Evolutionary conservation across 64 coral and sea anemone genomes (phyloP).

Genomic region (Montipora foliosa): DNA sequence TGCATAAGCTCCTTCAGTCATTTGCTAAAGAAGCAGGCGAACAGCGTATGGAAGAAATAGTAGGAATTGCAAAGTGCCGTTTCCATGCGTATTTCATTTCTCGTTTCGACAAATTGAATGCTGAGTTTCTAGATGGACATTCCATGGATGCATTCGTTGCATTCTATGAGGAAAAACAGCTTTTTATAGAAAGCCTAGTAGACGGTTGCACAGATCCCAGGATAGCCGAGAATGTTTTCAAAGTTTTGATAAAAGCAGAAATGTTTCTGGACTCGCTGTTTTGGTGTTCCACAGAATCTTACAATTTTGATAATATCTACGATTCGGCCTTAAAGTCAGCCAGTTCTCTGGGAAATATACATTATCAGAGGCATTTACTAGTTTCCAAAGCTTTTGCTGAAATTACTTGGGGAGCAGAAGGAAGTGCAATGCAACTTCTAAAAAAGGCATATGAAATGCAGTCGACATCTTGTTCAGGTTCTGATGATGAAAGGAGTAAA

Average conservation of each 20-base stretch:
- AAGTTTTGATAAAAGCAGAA: constrained; percentile 3
- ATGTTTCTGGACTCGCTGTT: constrained; percentile 11
- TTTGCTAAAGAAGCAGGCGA: constrained; percentile 7
- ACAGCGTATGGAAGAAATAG: neutral
- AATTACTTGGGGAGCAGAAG: neutral
- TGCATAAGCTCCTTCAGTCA: constrained; percentile 19
- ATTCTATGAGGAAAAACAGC: constrained; percentile 31
- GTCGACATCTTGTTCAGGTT: neutral
- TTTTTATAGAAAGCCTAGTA: neutral
- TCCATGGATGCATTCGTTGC: constrained; percentile 1
- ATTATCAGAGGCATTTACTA: neutral
- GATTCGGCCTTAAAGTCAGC: constrained; percentile 8
- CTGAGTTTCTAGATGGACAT: neutral
- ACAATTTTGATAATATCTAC: neutral
- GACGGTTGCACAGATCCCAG: neutral
- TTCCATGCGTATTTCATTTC: neutral
- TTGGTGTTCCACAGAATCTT: neutral
- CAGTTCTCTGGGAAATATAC: neutral
- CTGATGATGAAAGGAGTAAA: neutral
- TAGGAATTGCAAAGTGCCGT: neutral
- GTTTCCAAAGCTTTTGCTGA: neutral
- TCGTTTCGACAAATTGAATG: neutral
- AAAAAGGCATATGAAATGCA: neutral
- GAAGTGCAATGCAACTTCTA: neutral
- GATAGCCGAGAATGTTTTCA: neutral